Conservation (phyloP, 23 tunicate genomes). For the Styela plicata region DNA sequence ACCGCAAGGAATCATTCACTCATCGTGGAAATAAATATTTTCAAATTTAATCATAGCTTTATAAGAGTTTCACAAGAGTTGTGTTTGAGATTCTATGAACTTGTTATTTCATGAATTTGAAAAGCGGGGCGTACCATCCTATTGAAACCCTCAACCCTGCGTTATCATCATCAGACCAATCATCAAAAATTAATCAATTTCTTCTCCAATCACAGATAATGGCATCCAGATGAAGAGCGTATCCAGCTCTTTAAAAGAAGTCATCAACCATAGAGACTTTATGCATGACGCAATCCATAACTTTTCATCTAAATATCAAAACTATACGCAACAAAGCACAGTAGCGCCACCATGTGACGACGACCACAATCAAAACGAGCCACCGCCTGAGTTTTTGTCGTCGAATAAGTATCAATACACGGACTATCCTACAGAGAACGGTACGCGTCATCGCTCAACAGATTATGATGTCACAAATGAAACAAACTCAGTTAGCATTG, state of each 20-base stretch:
- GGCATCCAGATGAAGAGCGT: constrained; percentile 53
- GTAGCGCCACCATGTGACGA: constrained; percentile 18
- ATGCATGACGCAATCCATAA: constrained; percentile 91
- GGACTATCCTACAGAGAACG: background rate
- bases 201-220: constrained; percentile 28
- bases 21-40: too few relatives aligned
- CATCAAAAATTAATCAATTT: background rate
- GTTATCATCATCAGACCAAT: too few relatives aligned
- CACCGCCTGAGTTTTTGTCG: background rate
- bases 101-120: background rate
- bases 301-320: constrained; percentile 60
- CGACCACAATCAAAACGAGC: background rate
- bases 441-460: background rate
- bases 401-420: background rate
- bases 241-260: constrained; percentile 72
- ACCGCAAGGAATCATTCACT: too few relatives aligned
- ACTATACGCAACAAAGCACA: constrained; percentile 68
- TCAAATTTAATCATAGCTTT: too few relatives aligned
- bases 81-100: background rate
- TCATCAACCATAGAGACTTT: constrained; percentile 71
- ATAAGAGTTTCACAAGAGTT: too few relatives aligned
- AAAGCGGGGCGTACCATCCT: background rate
- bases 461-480: constrained; percentile 12
- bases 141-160: constrained; percentile 11
- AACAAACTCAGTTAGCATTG: constrained; percentile 5